Conservation (phyloP, 2,888 invertebrate genomes). For the Reticulitermes lucifugus region DNA sequence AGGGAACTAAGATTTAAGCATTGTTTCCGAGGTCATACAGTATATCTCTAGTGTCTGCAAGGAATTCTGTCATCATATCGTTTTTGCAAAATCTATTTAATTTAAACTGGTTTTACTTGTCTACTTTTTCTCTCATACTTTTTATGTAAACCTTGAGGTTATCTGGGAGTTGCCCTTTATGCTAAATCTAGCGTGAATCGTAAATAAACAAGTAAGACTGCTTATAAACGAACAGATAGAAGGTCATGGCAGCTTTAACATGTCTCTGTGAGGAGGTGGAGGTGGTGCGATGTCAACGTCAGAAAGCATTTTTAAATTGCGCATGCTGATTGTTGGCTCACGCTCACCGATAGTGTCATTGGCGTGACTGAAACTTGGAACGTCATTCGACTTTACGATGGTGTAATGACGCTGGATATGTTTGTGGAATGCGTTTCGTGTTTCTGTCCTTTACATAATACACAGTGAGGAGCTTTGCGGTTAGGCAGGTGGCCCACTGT, state of each 20-base stretch:
- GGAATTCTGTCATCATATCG: background rate
- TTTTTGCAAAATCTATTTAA: background rate
- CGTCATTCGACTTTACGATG: too few species aligned
- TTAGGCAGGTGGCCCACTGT: too few species aligned
- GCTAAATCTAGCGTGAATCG: slow-evolving; percentile 13
- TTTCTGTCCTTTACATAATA: too few species aligned
- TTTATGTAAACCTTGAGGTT: slow-evolving; percentile 18
- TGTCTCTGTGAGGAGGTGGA: background rate
- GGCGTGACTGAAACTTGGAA: too few species aligned
- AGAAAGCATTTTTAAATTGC: background rate
- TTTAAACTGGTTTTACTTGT: slow-evolving; percentile 2
- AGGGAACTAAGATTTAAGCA: too few species aligned
- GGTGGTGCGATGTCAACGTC: slow-evolving; percentile 4
- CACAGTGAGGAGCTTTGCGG: too few species aligned
- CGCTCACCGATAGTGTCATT: background rate
- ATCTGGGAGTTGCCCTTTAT: slow-evolving; percentile 14
- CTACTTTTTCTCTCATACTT: background rate
- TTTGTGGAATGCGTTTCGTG: too few species aligned
- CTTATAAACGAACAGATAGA: background rate
- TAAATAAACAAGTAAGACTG: slow-evolving; percentile 24
- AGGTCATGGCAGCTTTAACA: slow-evolving; percentile 20
- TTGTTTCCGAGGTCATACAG: background rate
- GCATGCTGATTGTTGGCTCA: background rate
- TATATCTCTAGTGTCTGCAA: background rate
- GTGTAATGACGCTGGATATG: too few species aligned